Conservation (phyloP, 2,113 vertebrate species). For the Elephantulus edwardii region DNA sequence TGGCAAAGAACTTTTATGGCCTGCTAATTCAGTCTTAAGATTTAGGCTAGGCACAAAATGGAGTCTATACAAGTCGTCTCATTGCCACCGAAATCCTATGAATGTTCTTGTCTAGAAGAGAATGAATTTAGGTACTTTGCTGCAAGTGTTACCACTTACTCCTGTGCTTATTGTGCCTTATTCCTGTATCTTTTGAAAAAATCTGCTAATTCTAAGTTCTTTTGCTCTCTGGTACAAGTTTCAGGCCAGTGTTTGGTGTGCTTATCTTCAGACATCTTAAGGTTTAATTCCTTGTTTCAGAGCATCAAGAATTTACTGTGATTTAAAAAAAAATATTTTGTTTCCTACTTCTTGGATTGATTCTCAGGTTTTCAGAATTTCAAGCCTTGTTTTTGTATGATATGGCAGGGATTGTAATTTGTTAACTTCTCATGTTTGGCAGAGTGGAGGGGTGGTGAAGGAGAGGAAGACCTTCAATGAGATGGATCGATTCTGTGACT, state of each 20-base stretch:
- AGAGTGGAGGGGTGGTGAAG: too few relatives aligned
- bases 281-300: not conserved
- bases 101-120: not conserved
- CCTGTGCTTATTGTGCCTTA: not conserved
- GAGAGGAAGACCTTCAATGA: too few relatives aligned
- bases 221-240: not conserved
- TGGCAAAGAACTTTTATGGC: too few relatives aligned
- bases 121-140: not conserved
- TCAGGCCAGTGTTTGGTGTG: not conserved
- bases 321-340: slow-evolving; percentile 27
- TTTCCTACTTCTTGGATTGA: not conserved
- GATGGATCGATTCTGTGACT: too few relatives aligned
- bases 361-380: slow-evolving; percentile 11
- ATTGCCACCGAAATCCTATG: not conserved
- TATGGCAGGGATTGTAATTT: not conserved
- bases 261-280: not conserved
- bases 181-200: not conserved
- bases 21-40: too few relatives aligned
- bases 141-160: not conserved
- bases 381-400: not conserved
- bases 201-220: not conserved
- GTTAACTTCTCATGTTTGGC: not conserved
- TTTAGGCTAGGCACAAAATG: too few relatives aligned
- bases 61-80: too few relatives aligned
- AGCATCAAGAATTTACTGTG: not conserved